Conservation (phyloP, 2,113 vertebrate genomes). For the Xiphias gladius region DNA sequence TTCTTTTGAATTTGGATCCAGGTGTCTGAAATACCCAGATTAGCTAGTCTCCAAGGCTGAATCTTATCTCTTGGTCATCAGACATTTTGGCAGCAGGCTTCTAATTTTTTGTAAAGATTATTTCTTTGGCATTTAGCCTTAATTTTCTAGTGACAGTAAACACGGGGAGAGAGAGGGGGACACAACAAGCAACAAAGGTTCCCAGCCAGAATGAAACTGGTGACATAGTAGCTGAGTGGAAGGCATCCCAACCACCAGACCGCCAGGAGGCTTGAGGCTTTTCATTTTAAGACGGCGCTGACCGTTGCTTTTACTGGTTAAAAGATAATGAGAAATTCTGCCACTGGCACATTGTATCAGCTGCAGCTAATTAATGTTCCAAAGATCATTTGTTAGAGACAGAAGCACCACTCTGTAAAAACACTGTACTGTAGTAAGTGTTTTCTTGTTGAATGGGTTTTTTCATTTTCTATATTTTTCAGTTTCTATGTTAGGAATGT, state of each 20-base stretch:
- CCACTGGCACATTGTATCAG: constrained; percentile 42
- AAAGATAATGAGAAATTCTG: constrained; percentile 16
- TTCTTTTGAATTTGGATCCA: constrained; percentile 1
- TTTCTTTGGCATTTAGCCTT: background rate
- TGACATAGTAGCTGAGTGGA: background rate
- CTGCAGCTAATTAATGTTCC: background rate
- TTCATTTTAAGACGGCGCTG: constrained; percentile 1
- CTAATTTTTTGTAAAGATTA: background rate
- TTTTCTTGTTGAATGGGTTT: background rate
- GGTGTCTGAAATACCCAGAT: background rate
- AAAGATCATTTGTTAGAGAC: background rate
- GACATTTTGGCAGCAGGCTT: background rate
- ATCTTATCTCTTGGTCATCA: background rate
- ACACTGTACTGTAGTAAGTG: background rate
- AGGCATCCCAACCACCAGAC: constrained; percentile 21
- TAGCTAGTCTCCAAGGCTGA: background rate
- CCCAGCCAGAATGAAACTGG: background rate
- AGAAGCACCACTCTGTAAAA: background rate
- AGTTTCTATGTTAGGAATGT: too few relatives aligned
- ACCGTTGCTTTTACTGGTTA: background rate
- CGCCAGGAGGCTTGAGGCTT: constrained; percentile 36
- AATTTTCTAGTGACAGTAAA: background rate
- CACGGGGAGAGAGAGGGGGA: background rate
- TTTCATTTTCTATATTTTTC: too few relatives aligned
- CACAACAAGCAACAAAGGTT: background rate